phyloP scores from a whole-genome alignment of 2,113 vertebrate species.

The Labeo catla region DNA sequence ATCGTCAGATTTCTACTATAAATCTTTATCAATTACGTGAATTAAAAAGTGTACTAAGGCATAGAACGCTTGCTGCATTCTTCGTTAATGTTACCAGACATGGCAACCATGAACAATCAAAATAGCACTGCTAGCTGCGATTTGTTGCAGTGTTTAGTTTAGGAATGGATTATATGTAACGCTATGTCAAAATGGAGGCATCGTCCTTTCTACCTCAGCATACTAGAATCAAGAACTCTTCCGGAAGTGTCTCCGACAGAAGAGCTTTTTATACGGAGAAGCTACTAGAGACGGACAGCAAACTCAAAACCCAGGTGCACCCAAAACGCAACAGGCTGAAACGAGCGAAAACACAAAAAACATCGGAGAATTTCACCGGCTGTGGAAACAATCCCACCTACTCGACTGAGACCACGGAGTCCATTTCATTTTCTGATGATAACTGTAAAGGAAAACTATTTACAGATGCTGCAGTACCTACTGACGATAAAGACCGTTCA shows the following conservation, averaged over 20 bases:
- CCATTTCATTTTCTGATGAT: neutral
- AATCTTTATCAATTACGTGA: neutral
- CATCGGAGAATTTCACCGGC: neutral
- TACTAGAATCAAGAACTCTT: neutral
- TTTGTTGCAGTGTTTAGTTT: neutral
- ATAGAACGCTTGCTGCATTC: neutral
- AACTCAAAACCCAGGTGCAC: neutral
- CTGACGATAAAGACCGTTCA: neutral
- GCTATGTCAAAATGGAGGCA: neutral
- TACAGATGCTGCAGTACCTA: neutral
- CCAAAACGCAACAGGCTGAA: slow-evolving; percentile 47
- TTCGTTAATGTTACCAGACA: neutral
- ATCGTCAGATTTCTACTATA: neutral
- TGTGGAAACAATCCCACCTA: neutral
- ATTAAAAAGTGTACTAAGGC: neutral
- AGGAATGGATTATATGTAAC: neutral
- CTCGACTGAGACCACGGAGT: neutral
- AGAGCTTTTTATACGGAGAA: neutral
- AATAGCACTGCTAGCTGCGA: neutral
- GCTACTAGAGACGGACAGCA: neutral
- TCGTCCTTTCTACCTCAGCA: neutral
- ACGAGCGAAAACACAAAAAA: slow-evolving; percentile 1
- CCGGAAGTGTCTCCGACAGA: neutral
- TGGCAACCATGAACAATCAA: neutral
- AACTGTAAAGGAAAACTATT: neutral